Conservation (phyloP, 2,797 vertebrate species). For the Triplophysa yarkandensis region DNA sequence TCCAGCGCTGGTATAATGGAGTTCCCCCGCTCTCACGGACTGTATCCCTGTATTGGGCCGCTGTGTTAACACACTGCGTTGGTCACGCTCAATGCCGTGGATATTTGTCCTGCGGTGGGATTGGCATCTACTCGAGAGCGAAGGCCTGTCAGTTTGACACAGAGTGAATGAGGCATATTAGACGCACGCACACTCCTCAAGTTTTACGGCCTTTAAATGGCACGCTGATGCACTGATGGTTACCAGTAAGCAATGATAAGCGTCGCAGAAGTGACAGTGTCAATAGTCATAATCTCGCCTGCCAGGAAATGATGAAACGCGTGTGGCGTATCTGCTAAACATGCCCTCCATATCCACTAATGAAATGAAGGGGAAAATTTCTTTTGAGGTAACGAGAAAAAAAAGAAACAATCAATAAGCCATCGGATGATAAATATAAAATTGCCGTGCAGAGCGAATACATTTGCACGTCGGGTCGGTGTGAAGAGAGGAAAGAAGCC, state of each 20-base stretch:
- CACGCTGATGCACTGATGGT: slow-evolving; percentile 66
- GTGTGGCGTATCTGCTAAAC: slow-evolving; percentile 71
- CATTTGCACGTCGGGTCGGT: slow-evolving; percentile 72
- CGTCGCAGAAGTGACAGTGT: slow-evolving; percentile 83
- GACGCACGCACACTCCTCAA: slow-evolving; percentile 76
- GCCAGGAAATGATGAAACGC: slow-evolving; percentile 83
- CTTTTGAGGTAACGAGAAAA: slow-evolving; percentile 43
- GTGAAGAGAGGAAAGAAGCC: slow-evolving; percentile 72
- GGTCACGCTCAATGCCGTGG: slow-evolving; percentile 26
- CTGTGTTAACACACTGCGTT: slow-evolving; percentile 40
- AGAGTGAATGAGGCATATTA: slow-evolving; percentile 85
- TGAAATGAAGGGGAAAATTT: slow-evolving; percentile 74
- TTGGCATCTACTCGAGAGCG: slow-evolving; percentile 72
- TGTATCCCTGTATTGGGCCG: slow-evolving; percentile 10
- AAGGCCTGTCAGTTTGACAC: slow-evolving; percentile 83
- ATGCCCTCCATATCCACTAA: slow-evolving; percentile 77
- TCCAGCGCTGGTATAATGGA: slow-evolving; percentile 10
- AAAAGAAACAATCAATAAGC: slow-evolving; percentile 79
- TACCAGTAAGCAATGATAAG: slow-evolving; percentile 81
- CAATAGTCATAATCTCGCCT: slow-evolving; percentile 85
- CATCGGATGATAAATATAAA: slow-evolving; percentile 78
- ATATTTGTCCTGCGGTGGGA: slow-evolving; percentile 55
- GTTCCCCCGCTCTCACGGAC: neutral
- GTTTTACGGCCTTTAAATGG: slow-evolving; percentile 68
- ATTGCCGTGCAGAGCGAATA: slow-evolving; percentile 72